Percentiles rank a stretch among this genome's conserved stretches.
phyloP scores from a whole-genome alignment of 1,140 invertebrate genomes.

The Theocolax elegans region DNA sequence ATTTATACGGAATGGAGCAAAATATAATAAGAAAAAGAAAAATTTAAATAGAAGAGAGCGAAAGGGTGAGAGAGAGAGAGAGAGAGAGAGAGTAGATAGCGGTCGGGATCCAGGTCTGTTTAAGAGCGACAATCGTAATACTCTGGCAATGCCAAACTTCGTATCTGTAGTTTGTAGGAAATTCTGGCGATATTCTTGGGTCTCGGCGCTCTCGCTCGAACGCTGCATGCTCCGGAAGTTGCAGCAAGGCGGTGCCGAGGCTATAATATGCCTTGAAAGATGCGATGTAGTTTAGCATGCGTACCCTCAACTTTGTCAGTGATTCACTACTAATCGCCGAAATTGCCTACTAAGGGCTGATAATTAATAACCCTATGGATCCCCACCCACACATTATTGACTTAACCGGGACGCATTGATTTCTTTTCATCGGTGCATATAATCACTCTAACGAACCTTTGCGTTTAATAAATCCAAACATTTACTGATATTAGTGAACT shows the following conservation, averaged over 20 bases:
- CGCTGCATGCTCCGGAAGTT: constrained; percentile 9
- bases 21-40: no score
- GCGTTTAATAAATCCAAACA: no score
- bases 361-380: constrained; percentile 17
- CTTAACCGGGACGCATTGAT: no score
- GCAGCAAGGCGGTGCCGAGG: neutral
- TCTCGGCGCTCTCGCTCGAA: neutral
- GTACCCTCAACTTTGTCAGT: neutral
- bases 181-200: neutral
- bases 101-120: neutral
- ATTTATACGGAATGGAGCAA: no score
- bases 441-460: no score
- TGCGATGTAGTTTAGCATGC: constrained; percentile 11
- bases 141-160: constrained; percentile 11
- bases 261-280: constrained; percentile 22
- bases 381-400: no score
- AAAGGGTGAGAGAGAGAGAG: constrained; percentile 8
- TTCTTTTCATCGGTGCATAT: no score
- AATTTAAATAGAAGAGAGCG: no score
- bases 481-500: no score
- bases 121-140: constrained; percentile 27
- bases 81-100: neutral
- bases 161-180: constrained; percentile 10
- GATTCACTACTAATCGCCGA: constrained; percentile 9
- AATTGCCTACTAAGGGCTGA: constrained; percentile 7